phyloP scores from a whole-genome alignment of 2,888 invertebrate species.

The Dasysyrphus tricinctus region DNA sequence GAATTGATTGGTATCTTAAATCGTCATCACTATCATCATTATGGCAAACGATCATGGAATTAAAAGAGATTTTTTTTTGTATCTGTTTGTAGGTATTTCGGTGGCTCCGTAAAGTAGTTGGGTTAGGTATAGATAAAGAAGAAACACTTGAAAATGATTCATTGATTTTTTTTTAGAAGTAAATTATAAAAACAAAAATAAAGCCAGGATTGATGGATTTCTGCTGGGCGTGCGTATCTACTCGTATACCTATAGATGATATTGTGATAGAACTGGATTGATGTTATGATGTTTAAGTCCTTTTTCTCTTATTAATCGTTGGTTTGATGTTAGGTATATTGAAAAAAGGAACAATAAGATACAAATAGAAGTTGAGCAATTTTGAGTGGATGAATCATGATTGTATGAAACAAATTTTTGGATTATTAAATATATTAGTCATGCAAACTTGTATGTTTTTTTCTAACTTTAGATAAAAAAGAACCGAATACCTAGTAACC shows the following conservation, averaged over 20 bases:
- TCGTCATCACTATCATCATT: slow-evolving; percentile 65
- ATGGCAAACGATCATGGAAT: slow-evolving; percentile 62
- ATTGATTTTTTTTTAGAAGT: slow-evolving; percentile 49
- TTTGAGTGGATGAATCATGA: slow-evolving; percentile 1
- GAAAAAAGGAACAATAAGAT: not conserved
- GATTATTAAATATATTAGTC: too few species aligned
- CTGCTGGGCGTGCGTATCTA: not conserved
- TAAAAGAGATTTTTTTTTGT: slow-evolving; percentile 42
- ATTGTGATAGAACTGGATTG: slow-evolving; percentile 29
- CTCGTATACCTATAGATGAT: too few species aligned
- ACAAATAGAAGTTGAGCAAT: not conserved
- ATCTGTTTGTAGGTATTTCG: slow-evolving; percentile 7
- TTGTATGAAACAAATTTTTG: not conserved
- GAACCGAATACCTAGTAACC: too few species aligned
- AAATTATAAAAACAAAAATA: not conserved
- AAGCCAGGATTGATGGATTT: slow-evolving; percentile 11
- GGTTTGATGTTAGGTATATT: not conserved
- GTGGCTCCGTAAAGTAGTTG: slow-evolving; percentile 9
- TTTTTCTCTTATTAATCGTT: slow-evolving; percentile 12
- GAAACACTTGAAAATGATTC: slow-evolving; percentile 63
- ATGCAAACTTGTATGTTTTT: too few species aligned
- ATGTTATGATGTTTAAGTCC: slow-evolving; percentile 30
- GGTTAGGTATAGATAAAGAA: slow-evolving; percentile 5
- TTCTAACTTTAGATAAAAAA: too few species aligned
- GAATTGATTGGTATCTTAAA: slow-evolving; percentile 59